Conservation (phyloP, 1,140 invertebrate species). For the Drosophila elegans region DNA sequence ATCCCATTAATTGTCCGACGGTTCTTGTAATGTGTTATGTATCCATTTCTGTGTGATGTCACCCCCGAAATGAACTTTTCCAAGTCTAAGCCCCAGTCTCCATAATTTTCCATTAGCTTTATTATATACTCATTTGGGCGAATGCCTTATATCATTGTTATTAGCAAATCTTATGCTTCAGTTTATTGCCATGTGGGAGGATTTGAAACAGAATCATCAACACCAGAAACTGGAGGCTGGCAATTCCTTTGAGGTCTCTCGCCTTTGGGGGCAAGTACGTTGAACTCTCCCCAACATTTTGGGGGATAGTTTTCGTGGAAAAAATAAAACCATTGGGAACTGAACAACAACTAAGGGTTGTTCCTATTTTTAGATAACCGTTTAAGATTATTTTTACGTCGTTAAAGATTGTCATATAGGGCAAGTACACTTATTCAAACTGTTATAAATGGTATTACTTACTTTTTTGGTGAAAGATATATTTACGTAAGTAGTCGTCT, state of each 20-base stretch:
- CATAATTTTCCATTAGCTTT: slow-evolving; percentile 82
- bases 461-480: no score
- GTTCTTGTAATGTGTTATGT: slow-evolving; percentile 1
- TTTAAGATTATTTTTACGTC: slow-evolving; percentile 26
- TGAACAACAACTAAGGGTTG: slow-evolving; percentile 22
- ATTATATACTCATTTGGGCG: slow-evolving; percentile 78
- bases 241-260: slow-evolving; percentile 57
- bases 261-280: slow-evolving; percentile 50
- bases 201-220: slow-evolving; percentile 39
- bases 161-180: slow-evolving; percentile 75
- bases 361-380: slow-evolving; percentile 16
- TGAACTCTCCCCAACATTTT: slow-evolving; percentile 55
- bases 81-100: slow-evolving; percentile 1
- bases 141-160: slow-evolving; percentile 82
- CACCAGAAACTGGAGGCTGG: slow-evolving; percentile 12
- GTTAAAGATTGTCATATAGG: not conserved
- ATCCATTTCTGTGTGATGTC: slow-evolving; percentile 2
- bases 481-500: not conserved
- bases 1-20: slow-evolving; percentile 13
- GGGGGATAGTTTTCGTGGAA: slow-evolving; percentile 29
- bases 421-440: no score
- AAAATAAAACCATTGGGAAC: not conserved
- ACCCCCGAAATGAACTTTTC: not conserved
- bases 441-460: not conserved
- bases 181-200: slow-evolving; percentile 58